Base-by-base conservation (phyloP, 2,797 vertebrate genomes). In the Phyllotis vaccarum region DNA sequence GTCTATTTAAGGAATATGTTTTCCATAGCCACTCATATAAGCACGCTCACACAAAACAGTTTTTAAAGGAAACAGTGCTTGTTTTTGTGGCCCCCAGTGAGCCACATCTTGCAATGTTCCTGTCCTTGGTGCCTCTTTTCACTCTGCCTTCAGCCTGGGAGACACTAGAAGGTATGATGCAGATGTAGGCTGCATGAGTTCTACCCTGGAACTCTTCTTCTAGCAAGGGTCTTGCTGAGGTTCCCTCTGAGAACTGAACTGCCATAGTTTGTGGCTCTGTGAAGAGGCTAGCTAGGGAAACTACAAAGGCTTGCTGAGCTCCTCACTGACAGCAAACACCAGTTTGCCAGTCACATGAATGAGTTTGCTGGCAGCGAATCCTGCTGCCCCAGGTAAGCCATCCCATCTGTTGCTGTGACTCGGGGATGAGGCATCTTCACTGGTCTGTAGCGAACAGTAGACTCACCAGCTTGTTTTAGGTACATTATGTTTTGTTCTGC, bases 1-100 rank as follows among this genome's bases (percentile, higher is more conserved):
- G 88, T 24, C 90, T 72, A 43, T 90, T 22, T 62, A 46, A 88
- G 43, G 40, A 82, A 75, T 86, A 46, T 5, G 27, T 31, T 95
- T 89, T 56, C 46, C 76, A 62, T 46, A 76, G 79, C 29, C 70
- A 76, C 34, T 68, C 17, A 89, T 11, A 68, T 21, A 74, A 3
- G 54, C 24, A 82, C 4, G 62, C 10, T 80, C 0, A 24, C 5
- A 83, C 37, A n/a, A 14, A 43, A 31, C 9, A 52, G 3, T 43
- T 46, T 40, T 89, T 40, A 7, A 49, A 91, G 82, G 34, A 78
- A 29, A 22, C 34, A 21, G 60, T 22, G 49, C 54, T 94, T 49
- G 19, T 0, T 16, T n/a, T 6, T 40, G 24, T 40, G 16, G 22
- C 0, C 7, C 1, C 12, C 52, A 21, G 0, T n/a, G 31, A 83